phyloP scores from a whole-genome alignment of 2,113 vertebrate genomes.

The Bucco capensis region DNA sequence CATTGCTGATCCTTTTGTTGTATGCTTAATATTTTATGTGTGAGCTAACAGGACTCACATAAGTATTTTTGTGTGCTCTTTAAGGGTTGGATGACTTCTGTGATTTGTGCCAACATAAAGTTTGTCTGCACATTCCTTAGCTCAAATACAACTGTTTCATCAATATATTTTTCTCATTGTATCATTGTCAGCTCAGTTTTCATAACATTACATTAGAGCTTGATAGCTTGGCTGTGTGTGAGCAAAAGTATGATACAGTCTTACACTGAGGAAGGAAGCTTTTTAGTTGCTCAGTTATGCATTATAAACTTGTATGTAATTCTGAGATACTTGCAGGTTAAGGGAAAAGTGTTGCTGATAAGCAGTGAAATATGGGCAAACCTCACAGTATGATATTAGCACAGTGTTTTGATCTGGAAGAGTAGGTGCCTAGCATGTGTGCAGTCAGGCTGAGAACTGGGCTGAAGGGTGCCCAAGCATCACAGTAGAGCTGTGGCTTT shows the following conservation, averaged over 20 bases:
- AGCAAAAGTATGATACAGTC: accelerated
- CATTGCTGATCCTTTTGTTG: neutral
- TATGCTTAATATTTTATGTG: neutral
- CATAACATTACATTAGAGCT: accelerated
- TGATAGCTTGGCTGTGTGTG: neutral
- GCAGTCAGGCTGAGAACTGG: neutral
- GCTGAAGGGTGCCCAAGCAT: neutral
- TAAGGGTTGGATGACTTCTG: neutral
- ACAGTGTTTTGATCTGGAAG: neutral
- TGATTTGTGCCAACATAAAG: neutral
- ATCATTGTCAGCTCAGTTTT: neutral
- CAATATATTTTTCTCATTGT: neutral
- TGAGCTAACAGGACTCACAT: accelerated
- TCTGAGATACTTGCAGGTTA: neutral
- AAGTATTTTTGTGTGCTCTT: neutral
- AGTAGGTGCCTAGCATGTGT: neutral
- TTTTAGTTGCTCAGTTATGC: neutral
- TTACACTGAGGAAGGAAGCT: neutral
- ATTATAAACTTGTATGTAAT: neutral
- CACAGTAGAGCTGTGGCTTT: neutral
- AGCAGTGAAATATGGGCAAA: neutral
- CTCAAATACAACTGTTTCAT: neutral
- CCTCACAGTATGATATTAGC: neutral
- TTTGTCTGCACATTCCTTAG: neutral
- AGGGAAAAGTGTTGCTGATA: neutral